phyloP scores from a whole-genome alignment of 2,113 vertebrate genomes.

The Dinomys branickii region DNA sequence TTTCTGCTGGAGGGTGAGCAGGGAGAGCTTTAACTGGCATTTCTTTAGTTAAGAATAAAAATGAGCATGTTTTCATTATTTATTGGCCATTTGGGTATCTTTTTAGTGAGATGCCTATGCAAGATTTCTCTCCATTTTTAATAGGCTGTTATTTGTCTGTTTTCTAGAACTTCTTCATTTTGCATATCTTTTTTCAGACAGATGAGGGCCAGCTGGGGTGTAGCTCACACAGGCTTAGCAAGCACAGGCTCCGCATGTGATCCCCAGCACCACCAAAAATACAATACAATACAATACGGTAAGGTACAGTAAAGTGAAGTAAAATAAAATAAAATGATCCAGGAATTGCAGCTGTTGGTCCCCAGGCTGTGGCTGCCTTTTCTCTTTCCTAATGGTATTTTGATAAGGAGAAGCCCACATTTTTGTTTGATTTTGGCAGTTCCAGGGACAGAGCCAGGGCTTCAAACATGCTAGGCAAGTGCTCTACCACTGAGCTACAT shows the following conservation, averaged over 20 bases:
- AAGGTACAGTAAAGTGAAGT: too few species aligned
- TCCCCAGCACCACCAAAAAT: not conserved
- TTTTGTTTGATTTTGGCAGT: not conserved
- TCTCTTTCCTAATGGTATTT: not conserved
- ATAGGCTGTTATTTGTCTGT: not conserved
- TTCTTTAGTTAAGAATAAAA: conserved; percentile 1
- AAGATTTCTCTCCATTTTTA: conserved; percentile 8
- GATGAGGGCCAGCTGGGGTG: not conserved
- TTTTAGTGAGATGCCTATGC: not conserved
- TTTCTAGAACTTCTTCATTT: not conserved
- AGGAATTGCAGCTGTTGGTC: not conserved
- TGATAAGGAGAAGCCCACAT: not conserved
- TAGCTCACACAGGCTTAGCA: not conserved
- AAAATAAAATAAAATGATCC: not conserved
- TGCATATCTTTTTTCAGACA: not conserved
- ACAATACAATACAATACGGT: not conserved
- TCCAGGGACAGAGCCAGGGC: not conserved
- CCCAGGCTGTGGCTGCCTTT: not conserved
- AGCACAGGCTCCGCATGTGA: not conserved
- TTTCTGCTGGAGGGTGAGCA: not conserved
- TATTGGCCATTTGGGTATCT: not conserved
- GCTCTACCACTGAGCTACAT: not conserved
- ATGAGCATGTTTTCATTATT: not conserved
- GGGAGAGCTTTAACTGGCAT: not conserved
- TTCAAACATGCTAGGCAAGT: not conserved